These are phyloP conservation scores for Polymixis flavicincta DNA, from an alignment of 2,888 invertebrate genomes.

Conservation along the genomic window DNA sequence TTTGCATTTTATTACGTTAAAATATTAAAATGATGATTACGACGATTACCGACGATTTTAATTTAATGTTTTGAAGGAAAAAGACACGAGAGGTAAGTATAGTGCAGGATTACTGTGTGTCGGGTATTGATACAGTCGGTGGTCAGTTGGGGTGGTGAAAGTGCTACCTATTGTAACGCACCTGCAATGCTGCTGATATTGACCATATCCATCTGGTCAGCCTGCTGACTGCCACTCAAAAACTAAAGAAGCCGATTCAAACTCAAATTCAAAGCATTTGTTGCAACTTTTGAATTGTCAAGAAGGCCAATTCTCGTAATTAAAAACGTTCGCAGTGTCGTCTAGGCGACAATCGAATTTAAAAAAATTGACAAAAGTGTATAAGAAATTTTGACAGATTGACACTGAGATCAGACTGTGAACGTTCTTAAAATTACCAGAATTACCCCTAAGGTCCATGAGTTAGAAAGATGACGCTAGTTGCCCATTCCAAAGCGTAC, in stretches of 20 bases:
- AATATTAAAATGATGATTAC: neutral
- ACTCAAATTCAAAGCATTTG: too few relatives aligned
- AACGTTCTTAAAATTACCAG: too few relatives aligned
- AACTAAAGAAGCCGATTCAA: neutral
- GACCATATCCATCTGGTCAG: neutral
- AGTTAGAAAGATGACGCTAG: too few relatives aligned
- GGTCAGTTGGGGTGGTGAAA: neutral
- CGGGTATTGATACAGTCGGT: neutral
- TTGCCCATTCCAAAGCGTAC: too few relatives aligned
- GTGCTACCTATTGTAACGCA: neutral
- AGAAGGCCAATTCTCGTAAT: too few relatives aligned
- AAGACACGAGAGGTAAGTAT: neutral
- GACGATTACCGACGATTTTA: slow-evolving; percentile 2
- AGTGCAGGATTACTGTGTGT: neutral
- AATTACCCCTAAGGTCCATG: too few relatives aligned
- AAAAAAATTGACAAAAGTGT: too few relatives aligned
- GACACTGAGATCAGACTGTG: too few relatives aligned
- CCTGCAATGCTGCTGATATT: neutral
- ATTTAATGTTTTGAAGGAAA: neutral
- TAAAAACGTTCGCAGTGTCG: too few relatives aligned
- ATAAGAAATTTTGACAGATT: too few relatives aligned
- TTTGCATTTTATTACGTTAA: slow-evolving; percentile 12
- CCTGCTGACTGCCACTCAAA: neutral
- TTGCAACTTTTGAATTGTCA: too few relatives aligned
- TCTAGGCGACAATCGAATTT: too few relatives aligned